Percentiles rank a stretch among this genome's conserved stretches.
Evolutionary conservation across 2,888 invertebrate species (phyloP).

Genomic region (Hydraecia micacea): DNA sequence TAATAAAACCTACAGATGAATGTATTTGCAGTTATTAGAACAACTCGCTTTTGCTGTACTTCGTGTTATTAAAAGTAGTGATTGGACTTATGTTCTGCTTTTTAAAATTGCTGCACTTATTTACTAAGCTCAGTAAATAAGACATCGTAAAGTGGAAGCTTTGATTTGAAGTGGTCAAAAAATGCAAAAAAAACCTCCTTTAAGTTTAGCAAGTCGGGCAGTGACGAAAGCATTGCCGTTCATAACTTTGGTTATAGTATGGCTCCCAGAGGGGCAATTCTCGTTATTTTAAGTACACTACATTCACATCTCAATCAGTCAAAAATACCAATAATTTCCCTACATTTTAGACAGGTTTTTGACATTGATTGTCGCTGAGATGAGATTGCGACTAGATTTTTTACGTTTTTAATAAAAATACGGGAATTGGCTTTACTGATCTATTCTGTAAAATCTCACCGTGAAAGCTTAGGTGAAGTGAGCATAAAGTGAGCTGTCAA

Average conservation of each 20-base stretch:
- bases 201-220: too few species aligned
- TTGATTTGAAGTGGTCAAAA: not conserved
- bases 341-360: too few species aligned
- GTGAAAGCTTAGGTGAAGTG: not conserved
- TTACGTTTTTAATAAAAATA: too few species aligned
- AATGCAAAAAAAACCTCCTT: not conserved
- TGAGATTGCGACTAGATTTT: not conserved
- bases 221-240: not conserved
- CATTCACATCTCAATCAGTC: too few species aligned
- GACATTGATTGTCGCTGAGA: too few species aligned
- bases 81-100: too few species aligned
- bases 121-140: not conserved
- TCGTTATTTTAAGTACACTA: too few species aligned
- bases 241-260: too few species aligned
- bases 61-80: not conserved
- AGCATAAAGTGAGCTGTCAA: not conserved
- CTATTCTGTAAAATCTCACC: too few species aligned
- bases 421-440: not conserved
- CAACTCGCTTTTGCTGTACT: not conserved
- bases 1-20: conserved; percentile 7
- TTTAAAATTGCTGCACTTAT: not conserved
- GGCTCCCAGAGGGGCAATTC: too few species aligned
- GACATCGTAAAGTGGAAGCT: not conserved
- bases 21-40: conserved; percentile 11
- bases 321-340: too few species aligned